phyloP scores from a whole-genome alignment of 1,140 invertebrate species.

The Sesamia nonagrioides region DNA sequence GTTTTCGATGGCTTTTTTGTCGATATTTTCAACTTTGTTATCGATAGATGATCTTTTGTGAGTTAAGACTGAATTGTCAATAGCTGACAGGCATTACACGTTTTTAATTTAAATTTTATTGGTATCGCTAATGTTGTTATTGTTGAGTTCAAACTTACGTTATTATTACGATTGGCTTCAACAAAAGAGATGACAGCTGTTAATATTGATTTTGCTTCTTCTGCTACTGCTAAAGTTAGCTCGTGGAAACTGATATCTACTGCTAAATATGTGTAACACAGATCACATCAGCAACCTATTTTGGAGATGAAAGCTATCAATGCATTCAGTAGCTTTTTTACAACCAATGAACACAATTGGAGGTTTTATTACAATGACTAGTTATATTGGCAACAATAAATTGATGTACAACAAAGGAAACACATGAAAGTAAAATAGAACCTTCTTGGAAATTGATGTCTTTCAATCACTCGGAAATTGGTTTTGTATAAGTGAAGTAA shows the following conservation, averaged over 20 bases:
- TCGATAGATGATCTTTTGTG: constrained; percentile 12
- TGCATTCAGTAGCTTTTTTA: background rate
- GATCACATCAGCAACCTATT: background rate
- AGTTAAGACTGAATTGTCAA: constrained; percentile 5
- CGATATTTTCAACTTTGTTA: background rate
- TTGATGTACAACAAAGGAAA: constrained; percentile 4
- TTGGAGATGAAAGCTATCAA: background rate
- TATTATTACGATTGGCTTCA: background rate
- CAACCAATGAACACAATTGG: background rate
- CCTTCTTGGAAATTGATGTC: background rate
- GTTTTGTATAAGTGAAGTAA: background rate
- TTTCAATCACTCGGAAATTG: background rate
- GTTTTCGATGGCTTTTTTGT: constrained; percentile 21
- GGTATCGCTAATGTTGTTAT: constrained; percentile 14
- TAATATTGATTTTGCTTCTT: constrained; percentile 1
- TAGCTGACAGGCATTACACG: constrained; percentile 8
- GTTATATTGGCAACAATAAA: background rate
- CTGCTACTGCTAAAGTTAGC: background rate
- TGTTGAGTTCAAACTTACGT: background rate
- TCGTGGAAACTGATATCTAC: background rate
- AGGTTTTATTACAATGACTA: background rate
- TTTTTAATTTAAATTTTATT: constrained; percentile 8
- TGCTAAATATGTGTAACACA: background rate
- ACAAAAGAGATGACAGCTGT: background rate
- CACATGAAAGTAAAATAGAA: background rate